Evolutionary conservation across 2,113 vertebrate species (phyloP).

Genomic region (Caranx ignobilis): DNA sequence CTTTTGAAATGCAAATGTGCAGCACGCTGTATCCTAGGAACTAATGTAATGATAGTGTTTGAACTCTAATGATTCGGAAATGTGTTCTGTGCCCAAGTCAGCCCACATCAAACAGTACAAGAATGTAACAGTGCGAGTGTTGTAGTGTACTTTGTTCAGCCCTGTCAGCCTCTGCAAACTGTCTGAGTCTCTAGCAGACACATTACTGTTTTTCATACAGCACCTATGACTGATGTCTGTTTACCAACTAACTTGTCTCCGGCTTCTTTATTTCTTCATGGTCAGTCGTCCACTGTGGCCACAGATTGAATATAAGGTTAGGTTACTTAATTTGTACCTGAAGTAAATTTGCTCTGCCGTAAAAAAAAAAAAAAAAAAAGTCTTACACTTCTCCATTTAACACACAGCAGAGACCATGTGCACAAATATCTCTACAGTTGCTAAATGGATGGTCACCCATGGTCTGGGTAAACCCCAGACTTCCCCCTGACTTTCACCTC

Average conservation of each 20-base stretch:
- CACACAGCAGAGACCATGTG: too few relatives aligned
- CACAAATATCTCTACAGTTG: too few relatives aligned
- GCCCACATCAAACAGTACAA: constrained; percentile 18
- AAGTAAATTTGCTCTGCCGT: too few relatives aligned
- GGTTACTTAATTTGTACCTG: too few relatives aligned
- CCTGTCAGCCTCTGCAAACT: background rate
- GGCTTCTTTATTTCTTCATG: too few relatives aligned
- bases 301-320: too few relatives aligned
- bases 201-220: background rate
- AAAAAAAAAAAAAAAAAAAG: too few relatives aligned
- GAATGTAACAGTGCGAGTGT: constrained; percentile 12
- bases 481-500: too few relatives aligned
- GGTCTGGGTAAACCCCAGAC: too few relatives aligned
- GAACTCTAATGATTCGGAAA: constrained; percentile 51
- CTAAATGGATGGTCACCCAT: too few relatives aligned
- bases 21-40: constrained; percentile 52
- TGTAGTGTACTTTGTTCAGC: constrained; percentile 9
- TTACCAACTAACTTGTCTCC: background rate
- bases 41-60: constrained; percentile 49
- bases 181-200: background rate
- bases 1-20: constrained; percentile 70
- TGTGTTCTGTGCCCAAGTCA: constrained; percentile 46
- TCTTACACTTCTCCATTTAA: too few relatives aligned
- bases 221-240: background rate
- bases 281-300: too few relatives aligned